Conservation (phyloP, 2,113 vertebrate species). For the Camelus dromedarius region DNA sequence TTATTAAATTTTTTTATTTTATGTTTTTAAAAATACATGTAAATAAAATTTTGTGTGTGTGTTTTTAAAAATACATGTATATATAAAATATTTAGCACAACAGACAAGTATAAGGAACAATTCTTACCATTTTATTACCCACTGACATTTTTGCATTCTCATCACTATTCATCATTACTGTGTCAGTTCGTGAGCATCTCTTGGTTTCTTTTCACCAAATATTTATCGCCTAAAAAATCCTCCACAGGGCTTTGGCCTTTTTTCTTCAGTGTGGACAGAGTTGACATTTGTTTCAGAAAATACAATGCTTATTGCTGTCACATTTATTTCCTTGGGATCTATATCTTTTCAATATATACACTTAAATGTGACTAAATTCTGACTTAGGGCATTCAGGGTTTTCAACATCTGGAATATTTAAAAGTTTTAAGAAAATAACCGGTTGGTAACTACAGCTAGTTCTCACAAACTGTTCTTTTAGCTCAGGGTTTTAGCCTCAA, state of each 20-base stretch:
- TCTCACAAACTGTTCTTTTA: not conserved
- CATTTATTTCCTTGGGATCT: not conserved
- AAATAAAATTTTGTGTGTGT: no score
- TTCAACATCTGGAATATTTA: not conserved
- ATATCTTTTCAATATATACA: not conserved
- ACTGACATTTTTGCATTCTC: not conserved
- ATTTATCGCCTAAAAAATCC: not conserved
- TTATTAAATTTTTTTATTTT: not conserved
- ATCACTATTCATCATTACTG: not conserved
- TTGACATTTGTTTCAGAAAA: constrained; percentile 25
- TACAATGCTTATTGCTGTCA: not conserved
- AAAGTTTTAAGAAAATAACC: not conserved
- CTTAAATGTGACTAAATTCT: not conserved
- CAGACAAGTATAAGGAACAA: not conserved
- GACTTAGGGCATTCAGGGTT: not conserved
- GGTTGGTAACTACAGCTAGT: not conserved
- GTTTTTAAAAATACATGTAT: not conserved
- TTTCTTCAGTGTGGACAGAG: not conserved
- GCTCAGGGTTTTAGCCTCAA: not conserved
- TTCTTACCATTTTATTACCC: not conserved
- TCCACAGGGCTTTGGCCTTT: not conserved
- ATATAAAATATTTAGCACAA: not conserved
- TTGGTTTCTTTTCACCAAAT: not conserved
- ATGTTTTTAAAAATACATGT: not conserved
- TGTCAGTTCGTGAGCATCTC: not conserved